phyloP scores from a whole-genome alignment of 2,797 vertebrate genomes.

The Parambassis ranga region DNA sequence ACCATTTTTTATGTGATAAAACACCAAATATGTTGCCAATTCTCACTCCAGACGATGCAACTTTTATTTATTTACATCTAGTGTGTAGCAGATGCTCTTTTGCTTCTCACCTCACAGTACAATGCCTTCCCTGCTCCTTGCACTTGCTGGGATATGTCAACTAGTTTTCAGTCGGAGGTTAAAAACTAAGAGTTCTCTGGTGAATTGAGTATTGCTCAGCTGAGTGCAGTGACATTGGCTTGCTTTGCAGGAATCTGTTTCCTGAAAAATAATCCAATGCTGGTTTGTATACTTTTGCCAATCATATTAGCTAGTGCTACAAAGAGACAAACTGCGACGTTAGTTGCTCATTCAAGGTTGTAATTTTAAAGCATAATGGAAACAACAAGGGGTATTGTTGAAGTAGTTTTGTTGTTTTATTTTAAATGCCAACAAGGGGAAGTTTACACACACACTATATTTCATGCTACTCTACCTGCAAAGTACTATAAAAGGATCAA shows the following conservation, averaged over 20 bases:
- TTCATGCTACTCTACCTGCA: no score
- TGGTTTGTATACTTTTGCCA: neutral
- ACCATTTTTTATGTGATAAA: neutral
- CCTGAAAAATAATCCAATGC: neutral
- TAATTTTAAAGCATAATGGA: neutral
- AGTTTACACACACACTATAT: no score
- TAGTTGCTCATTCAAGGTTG: neutral
- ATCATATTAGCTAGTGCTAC: neutral
- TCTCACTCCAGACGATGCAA: neutral
- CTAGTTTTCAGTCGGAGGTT: slow-evolving; percentile 32
- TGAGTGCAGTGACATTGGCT: neutral
- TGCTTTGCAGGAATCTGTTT: slow-evolving; percentile 1
- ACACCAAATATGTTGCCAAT: neutral
- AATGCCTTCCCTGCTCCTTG: slow-evolving; percentile 8
- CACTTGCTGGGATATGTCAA: slow-evolving; percentile 47
- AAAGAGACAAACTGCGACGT: neutral
- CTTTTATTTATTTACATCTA: neutral
- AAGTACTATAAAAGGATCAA: no score
- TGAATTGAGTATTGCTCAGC: slow-evolving; percentile 17
- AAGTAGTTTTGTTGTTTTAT: no score
- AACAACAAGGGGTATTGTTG: no score
- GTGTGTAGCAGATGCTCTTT: neutral
- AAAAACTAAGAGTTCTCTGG: slow-evolving; percentile 17
- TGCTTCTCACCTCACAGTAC: neutral
- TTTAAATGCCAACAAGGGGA: no score